Evolutionary conservation across 2,113 vertebrate genomes (phyloP).

Genomic region (Macaca mulatta): DNA sequence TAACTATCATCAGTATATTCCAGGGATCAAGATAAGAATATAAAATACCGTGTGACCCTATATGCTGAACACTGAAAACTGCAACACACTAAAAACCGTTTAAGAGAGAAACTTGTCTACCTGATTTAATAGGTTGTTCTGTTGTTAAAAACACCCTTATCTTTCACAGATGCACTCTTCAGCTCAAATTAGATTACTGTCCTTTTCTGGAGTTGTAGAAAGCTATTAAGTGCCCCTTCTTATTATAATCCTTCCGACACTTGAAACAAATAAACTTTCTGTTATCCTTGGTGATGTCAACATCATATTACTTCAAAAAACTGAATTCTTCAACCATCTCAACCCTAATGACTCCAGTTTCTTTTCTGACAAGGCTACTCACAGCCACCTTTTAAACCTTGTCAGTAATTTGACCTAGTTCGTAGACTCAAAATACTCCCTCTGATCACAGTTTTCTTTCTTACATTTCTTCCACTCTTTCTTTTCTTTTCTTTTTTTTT

Average conservation of each 20-base stretch:
- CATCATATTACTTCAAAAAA: neutral
- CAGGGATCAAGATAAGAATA: neutral
- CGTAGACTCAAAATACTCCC: neutral
- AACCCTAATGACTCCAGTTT: neutral
- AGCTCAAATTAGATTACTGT: slow-evolving; percentile 55
- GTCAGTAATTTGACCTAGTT: neutral
- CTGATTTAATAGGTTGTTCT: neutral
- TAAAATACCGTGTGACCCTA: neutral
- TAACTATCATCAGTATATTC: neutral
- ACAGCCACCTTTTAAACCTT: neutral
- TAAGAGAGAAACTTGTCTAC: slow-evolving; percentile 3
- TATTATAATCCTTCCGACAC: slow-evolving; percentile 27
- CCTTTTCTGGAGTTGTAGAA: neutral
- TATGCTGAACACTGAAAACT: neutral
- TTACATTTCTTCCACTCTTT: neutral
- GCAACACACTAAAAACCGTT: neutral
- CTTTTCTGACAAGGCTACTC: neutral
- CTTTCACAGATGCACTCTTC: neutral
- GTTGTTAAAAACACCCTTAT: slow-evolving; percentile 4
- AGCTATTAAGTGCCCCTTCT: slow-evolving; percentile 21
- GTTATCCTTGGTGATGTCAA: neutral
- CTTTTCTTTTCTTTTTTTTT: neutral
- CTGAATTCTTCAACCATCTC: neutral
- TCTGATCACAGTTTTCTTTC: neutral
- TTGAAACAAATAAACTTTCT: neutral